Evolutionary conservation across 1,140 invertebrate species (phyloP).

Genomic region (Drosophila aff.): DNA sequence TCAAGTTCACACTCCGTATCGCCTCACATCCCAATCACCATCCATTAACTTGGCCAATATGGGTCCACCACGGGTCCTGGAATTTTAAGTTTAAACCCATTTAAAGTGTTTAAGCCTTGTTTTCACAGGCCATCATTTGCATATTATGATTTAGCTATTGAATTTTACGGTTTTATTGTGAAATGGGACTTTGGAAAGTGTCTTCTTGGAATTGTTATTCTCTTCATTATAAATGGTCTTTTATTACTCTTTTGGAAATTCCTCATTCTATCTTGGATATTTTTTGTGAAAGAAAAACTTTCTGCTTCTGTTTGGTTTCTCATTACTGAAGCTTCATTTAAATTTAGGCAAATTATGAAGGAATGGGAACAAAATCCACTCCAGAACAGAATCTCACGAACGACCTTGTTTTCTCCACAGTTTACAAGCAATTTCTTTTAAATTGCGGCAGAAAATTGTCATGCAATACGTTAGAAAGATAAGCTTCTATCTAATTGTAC

Average conservation of each 20-base stretch:
- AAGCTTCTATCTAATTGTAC: background rate
- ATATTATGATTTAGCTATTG: conserved; percentile 67
- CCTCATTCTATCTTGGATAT: background rate
- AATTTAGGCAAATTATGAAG: background rate
- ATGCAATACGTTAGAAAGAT: background rate
- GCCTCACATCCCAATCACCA: conserved; percentile 17
- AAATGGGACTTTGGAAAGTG: conserved; percentile 30
- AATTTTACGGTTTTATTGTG: conserved; percentile 38
- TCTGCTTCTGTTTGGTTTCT: conserved; percentile 27
- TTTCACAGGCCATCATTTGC: conserved; percentile 58
- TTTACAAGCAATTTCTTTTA: background rate
- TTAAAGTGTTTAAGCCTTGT: conserved; percentile 46
- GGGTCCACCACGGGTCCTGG: conserved; percentile 2
- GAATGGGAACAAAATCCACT: no score
- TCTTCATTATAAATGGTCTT: conserved; percentile 28
- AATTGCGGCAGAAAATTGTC: background rate
- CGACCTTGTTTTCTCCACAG: background rate
- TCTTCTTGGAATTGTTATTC: conserved; percentile 27
- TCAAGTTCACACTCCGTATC: conserved; percentile 33
- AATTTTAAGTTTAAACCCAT: conserved; percentile 17
- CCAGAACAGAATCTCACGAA: background rate
- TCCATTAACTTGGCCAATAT: conserved; percentile 27
- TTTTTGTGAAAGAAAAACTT: conserved; percentile 17
- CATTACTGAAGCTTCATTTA: conserved; percentile 15
- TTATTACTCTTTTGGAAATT: conserved; percentile 38